Evolutionary conservation across 1,140 invertebrate species (phyloP).

Genomic region (Drosophila takahashii): DNA sequence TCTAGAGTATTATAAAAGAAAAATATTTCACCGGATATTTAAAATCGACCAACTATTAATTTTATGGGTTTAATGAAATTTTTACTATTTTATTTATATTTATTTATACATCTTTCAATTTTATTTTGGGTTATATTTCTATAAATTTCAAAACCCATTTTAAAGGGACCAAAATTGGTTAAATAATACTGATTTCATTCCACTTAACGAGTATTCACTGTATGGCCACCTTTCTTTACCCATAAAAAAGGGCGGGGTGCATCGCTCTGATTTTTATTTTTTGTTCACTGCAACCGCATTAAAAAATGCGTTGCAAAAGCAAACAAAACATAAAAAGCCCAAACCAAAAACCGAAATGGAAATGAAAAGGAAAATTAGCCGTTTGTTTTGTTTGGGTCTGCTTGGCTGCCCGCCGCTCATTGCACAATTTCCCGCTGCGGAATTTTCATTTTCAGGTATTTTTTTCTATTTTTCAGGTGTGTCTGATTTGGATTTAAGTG

Average conservation of each 20-base stretch:
- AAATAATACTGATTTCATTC: not conserved
- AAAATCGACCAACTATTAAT: no score
- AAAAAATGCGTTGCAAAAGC: conserved; percentile 29
- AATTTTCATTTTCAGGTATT: conserved; percentile 40
- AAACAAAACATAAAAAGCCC: conserved; percentile 4
- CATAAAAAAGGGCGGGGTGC: conserved; percentile 3
- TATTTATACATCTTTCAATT: no score
- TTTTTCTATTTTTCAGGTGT: conserved; percentile 21
- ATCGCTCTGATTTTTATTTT: not conserved
- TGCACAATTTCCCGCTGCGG: conserved; percentile 46
- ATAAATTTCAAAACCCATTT: no score
- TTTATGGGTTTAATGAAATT: no score
- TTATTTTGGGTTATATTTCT: no score
- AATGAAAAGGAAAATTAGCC: conserved; percentile 41
- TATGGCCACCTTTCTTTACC: conserved; percentile 1
- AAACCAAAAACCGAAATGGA: conserved; percentile 34
- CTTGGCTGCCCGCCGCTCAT: conserved; percentile 47
- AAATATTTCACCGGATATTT: no score
- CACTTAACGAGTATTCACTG: not conserved
- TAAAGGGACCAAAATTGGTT: no score
- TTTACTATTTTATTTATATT: no score
- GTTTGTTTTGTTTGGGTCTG: conserved; percentile 49
- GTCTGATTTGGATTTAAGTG: conserved; percentile 13
- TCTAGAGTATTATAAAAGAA: no score
- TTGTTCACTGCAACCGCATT: conserved; percentile 27